Percentiles rank a stretch among this genome's conserved stretches.
Evolutionary conservation across 2,797 vertebrate species (phyloP).

Genomic region (Sitta carolinensis): DNA sequence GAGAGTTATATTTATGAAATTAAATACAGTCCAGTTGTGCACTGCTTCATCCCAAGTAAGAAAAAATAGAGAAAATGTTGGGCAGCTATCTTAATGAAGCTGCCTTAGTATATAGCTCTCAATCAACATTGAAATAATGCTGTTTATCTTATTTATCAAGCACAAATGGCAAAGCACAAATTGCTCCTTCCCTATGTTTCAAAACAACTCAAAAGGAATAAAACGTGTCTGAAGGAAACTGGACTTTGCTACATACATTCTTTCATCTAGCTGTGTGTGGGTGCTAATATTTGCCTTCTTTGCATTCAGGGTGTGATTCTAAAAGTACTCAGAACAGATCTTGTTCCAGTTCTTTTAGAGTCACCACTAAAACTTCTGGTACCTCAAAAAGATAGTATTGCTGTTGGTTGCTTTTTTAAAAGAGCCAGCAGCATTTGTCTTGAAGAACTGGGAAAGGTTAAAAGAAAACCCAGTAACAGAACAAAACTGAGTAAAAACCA

Average conservation of each 20-base stretch:
- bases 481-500: not conserved
- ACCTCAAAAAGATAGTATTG: not conserved
- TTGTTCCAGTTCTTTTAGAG: not conserved
- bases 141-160: not conserved
- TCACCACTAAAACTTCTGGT: not conserved
- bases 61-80: not conserved
- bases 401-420: not conserved
- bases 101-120: not conserved
- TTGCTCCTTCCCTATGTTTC: not conserved
- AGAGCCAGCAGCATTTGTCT: not conserved
- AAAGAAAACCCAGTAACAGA: not conserved
- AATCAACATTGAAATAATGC: not conserved
- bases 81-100: not conserved
- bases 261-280: not conserved
- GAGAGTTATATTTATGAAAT: not conserved
- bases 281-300: not conserved
- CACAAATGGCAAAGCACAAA: not conserved
- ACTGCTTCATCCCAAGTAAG: not conserved
- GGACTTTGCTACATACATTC: not conserved
- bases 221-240: not conserved
- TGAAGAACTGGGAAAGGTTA: conserved; percentile 3
- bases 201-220: not conserved
- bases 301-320: not conserved
- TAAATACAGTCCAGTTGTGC: not conserved
- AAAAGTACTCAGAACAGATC: not conserved